Evolutionary conservation across 2,797 vertebrate species (phyloP).

Genomic region (Neoniphon sammara): DNA sequence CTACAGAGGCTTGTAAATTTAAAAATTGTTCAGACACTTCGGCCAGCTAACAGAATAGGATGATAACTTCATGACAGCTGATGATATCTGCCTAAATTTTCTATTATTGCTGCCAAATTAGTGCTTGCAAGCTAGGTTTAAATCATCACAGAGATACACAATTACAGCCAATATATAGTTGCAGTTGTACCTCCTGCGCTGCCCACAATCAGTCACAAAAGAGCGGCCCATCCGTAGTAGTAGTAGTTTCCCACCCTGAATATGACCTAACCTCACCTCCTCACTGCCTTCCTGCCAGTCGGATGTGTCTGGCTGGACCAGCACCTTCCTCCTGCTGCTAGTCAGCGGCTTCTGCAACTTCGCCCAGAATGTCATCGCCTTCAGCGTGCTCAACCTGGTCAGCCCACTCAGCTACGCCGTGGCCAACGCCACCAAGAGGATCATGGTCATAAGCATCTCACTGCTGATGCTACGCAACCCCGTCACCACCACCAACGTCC

Average conservation of each 20-base stretch:
- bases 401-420: slow-evolving; percentile 98
- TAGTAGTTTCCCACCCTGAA: neutral
- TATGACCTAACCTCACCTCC: neutral
- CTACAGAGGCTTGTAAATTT: too few species aligned
- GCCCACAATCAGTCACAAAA: too few species aligned
- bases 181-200: too few species aligned
- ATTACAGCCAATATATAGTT: too few species aligned
- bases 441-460: slow-evolving; percentile 98
- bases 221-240: too few species aligned
- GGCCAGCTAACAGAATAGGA: too few species aligned
- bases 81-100: too few species aligned
- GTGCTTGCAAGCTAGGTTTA: too few species aligned
- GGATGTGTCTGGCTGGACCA: slow-evolving; percentile 84
- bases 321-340: slow-evolving; percentile 91
- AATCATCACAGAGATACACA: too few species aligned
- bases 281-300: slow-evolving; percentile 73
- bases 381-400: slow-evolving; percentile 97
- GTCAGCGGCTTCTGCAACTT: slow-evolving; percentile 99
- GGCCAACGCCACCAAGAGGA: slow-evolving; percentile 97
- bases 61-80: too few species aligned
- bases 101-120: too few species aligned
- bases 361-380: slow-evolving; percentile 97
- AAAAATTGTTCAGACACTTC: too few species aligned
- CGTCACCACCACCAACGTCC: slow-evolving; percentile 89
- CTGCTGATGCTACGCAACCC: slow-evolving; percentile 96